Evolutionary conservation across 2,113 vertebrate genomes (phyloP).

Genomic region (Gnathonemus longibarbis): DNA sequence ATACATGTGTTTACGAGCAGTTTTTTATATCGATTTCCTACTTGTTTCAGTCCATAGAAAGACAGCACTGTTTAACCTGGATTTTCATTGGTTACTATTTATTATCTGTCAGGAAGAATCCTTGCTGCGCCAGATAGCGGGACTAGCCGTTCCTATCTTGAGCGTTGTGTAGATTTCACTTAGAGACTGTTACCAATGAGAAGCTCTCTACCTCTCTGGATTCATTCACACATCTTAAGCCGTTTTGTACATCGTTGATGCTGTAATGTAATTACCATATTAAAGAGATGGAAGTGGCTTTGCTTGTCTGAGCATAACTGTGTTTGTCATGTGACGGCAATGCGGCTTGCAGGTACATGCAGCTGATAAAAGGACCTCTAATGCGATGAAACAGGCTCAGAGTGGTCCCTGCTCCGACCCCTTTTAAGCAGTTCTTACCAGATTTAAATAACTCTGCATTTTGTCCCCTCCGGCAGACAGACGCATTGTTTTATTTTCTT

Average conservation of each 20-base stretch:
- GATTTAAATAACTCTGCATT: constrained; percentile 1
- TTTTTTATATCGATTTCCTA: constrained; percentile 63
- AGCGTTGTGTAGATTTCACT: constrained; percentile 54
- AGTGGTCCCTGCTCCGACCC: background rate
- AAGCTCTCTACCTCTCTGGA: constrained; percentile 87
- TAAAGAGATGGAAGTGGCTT: constrained; percentile 76
- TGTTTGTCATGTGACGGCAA: constrained; percentile 27
- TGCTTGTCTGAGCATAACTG: constrained; percentile 27
- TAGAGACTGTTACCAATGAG: constrained; percentile 70
- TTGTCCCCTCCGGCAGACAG: background rate
- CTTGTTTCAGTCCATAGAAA: constrained; percentile 61
- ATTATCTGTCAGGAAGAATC: constrained; percentile 76
- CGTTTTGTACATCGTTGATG: constrained; percentile 76
- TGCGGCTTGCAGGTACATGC: constrained; percentile 2
- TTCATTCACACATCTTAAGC: constrained; percentile 75
- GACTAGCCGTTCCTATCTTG: constrained; percentile 12
- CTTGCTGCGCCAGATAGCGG: constrained; percentile 40
- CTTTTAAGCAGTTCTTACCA: background rate
- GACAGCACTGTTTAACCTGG: constrained; percentile 75
- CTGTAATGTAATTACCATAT: constrained; percentile 83
- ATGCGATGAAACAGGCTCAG: constrained; percentile 5
- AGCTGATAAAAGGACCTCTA: constrained; percentile 6
- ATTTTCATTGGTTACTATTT: constrained; percentile 79
- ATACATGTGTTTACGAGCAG: constrained; percentile 47
- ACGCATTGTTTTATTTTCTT: background rate